A percentile compares a stretch with the other conserved stretches of the same genome.
Conservation (phyloP, 2,888 invertebrate species). For the Mylabris sibirica region DNA sequence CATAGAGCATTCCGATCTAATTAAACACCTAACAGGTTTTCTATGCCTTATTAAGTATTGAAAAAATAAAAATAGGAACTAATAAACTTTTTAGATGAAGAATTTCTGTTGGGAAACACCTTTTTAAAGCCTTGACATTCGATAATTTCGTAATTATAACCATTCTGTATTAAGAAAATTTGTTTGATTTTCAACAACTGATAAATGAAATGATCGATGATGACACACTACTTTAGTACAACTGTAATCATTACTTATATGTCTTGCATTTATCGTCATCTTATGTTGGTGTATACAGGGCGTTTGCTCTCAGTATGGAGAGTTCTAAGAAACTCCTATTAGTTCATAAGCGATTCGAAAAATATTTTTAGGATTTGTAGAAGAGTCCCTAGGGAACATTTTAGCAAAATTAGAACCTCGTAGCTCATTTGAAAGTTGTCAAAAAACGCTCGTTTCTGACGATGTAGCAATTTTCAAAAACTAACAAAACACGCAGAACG, state of each 20-base stretch:
- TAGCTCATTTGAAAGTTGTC: too few species aligned
- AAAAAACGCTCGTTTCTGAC: too few species aligned
- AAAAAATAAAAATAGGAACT: neutral
- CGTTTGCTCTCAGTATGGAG: too few species aligned
- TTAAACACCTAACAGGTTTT: neutral
- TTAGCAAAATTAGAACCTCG: too few species aligned
- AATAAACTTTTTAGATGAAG: neutral
- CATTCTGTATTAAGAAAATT: neutral
- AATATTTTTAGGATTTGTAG: too few species aligned
- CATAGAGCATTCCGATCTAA: neutral
- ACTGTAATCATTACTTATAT: neutral
- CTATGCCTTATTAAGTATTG: neutral
- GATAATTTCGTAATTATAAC: neutral
- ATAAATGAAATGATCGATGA: conserved; percentile 7
- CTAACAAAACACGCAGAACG: too few species aligned
- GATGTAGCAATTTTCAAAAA: too few species aligned
- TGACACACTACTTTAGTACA: neutral
- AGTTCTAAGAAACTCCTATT: too few species aligned
- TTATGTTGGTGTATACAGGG: neutral
- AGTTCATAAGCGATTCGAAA: too few species aligned
- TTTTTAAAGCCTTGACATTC: neutral
- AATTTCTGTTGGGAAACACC: neutral
- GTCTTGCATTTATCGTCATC: neutral
- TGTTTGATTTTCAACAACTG: neutral
- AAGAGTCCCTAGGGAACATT: too few species aligned